Percentiles rank a stretch among this genome's conserved stretches.
These are phyloP conservation scores for Agrotis segetum DNA, from an alignment of 2,888 invertebrate species.

Conservation along the genomic window DNA sequence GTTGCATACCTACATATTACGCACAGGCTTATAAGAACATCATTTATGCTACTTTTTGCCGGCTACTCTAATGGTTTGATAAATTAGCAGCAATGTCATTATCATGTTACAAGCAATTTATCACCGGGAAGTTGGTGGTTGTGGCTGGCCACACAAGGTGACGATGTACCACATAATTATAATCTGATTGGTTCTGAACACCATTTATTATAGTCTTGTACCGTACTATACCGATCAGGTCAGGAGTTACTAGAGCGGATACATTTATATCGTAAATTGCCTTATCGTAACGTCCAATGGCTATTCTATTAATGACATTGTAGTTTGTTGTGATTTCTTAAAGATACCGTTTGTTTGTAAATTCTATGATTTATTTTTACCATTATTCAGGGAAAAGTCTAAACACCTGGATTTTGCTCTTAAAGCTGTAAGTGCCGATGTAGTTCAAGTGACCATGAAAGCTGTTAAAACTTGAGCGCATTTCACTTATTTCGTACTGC, in stretches of 20 bases:
- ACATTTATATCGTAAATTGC: conserved; percentile 53
- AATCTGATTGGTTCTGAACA: conserved; percentile 61
- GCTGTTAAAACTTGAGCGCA: conserved; percentile 54
- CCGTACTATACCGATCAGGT: conserved; percentile 59
- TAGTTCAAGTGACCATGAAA: conserved; percentile 48
- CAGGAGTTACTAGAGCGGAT: conserved; percentile 67
- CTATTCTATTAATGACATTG: conserved; percentile 52
- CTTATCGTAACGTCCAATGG: conserved; percentile 48
- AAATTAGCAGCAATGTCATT: conserved; percentile 65
- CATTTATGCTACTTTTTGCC: conserved; percentile 58
- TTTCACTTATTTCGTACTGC: conserved; percentile 35
- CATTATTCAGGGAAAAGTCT: background rate
- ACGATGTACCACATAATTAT: conserved; percentile 64
- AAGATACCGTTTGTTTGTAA: conserved; percentile 30
- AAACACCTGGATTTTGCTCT: conserved; percentile 42
- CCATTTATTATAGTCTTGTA: conserved; percentile 55
- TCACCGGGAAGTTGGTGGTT: conserved; percentile 53
- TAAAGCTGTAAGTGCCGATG: conserved; percentile 18
- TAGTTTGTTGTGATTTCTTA: conserved; percentile 48
- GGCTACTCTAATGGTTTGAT: conserved; percentile 60
- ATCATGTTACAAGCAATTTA: conserved; percentile 64
- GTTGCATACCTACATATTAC: conserved; percentile 33
- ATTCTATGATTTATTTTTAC: conserved; percentile 2
- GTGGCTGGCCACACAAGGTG: conserved; percentile 56
- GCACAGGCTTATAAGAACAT: conserved; percentile 27